A percentile compares a stretch with the other conserved stretches of the same genome.
These are phyloP conservation scores for Teleopsis dalmanni DNA, from an alignment of 1,140 invertebrate species.

Conservation along the genomic window DNA sequence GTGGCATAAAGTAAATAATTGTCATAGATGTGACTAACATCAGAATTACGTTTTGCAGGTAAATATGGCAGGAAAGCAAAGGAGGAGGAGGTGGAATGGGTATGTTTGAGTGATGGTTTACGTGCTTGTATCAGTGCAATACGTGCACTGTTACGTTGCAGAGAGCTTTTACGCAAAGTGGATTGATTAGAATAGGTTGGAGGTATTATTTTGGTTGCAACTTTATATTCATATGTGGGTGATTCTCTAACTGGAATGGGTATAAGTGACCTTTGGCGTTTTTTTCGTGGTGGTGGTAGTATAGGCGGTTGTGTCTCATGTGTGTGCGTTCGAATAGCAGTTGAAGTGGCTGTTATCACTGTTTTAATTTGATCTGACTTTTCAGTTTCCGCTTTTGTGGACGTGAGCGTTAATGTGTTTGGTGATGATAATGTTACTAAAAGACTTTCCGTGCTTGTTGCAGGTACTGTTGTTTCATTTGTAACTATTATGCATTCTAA, in stretches of 20 bases:
- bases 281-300: slow-evolving; percentile 18
- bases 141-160: slow-evolving; percentile 6
- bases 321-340: not conserved
- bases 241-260: slow-evolving; percentile 22
- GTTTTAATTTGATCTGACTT: not conserved
- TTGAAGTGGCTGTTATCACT: not conserved
- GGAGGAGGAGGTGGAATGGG: slow-evolving; percentile 37
- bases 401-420: not conserved
- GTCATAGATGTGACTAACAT: slow-evolving; percentile 38
- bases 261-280: slow-evolving; percentile 26
- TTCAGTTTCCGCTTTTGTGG: not conserved
- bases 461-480: slow-evolving; percentile 1
- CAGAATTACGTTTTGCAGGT: slow-evolving; percentile 36
- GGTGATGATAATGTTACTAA: not conserved
- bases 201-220: slow-evolving; percentile 34
- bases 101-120: slow-evolving; percentile 31
- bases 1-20: slow-evolving; percentile 35
- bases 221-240: slow-evolving; percentile 31
- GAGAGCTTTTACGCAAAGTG: slow-evolving; percentile 21
- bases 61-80: slow-evolving; percentile 40
- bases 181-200: slow-evolving; percentile 39
- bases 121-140: slow-evolving; percentile 10
- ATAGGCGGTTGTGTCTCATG: slow-evolving; percentile 2
- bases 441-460: slow-evolving; percentile 1
- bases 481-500: not conserved